Conservation (phyloP, 2,113 vertebrate species). For the Cephalophus harveyi region DNA sequence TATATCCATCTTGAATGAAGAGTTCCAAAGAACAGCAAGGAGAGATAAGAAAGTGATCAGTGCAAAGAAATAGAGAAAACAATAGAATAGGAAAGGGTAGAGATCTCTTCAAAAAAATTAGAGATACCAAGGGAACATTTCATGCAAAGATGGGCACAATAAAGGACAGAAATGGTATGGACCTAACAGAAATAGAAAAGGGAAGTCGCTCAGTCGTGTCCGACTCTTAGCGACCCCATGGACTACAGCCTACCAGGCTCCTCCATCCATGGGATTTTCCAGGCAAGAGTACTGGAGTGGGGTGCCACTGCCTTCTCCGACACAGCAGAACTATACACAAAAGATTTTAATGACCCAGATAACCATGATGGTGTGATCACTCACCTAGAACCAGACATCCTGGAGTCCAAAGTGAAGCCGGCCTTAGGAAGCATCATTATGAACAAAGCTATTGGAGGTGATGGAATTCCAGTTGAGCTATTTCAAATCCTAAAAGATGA, state of each 20-base stretch:
- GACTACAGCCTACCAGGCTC: too few species aligned
- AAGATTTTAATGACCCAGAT: background rate
- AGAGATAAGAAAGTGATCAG: background rate
- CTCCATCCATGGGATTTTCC: too few species aligned
- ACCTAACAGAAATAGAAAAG: background rate
- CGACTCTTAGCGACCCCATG: too few species aligned
- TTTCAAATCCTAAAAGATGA: background rate
- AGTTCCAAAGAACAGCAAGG: background rate
- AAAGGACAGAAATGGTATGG: background rate
- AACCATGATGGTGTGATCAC: background rate
- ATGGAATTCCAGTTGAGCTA: background rate
- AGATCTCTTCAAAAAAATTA: background rate
- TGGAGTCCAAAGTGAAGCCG: background rate
- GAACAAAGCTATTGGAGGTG: background rate
- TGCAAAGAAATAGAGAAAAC: background rate
- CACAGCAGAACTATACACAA: background rate
- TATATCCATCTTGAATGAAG: background rate
- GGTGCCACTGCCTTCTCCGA: too few species aligned
- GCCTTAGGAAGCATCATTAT: background rate
- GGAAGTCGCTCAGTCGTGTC: too few species aligned
- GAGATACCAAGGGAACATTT: background rate
- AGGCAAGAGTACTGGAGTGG: too few species aligned
- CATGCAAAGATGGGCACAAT: background rate
- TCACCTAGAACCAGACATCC: background rate
- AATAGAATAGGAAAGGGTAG: background rate